Base-by-base conservation (phyloP, 2,797 vertebrate species). In the Glossophaga mutica region DNA sequence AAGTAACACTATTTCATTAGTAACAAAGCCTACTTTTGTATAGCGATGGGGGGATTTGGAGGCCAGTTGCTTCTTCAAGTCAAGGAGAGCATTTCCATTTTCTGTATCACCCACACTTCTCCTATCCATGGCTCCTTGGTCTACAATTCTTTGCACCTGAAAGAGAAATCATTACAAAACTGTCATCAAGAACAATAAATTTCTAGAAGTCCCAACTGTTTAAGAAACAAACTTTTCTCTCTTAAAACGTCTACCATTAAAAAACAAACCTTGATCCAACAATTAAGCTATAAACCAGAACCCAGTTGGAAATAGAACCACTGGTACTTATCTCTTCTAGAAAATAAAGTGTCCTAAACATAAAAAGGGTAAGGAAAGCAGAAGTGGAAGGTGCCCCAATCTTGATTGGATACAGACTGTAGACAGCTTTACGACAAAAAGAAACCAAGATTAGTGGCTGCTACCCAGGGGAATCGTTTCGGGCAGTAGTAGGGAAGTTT, bases 41-140 rank as follows among this genome's bases (percentile, higher is more conserved):
- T 99, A 99, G 96, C 99, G 99, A 98, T 99, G 99, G 0, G 99
- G 98, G 92, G 98, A 98, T 94, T 97, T 98, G 14, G 97, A 93
- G 5, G 97, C 71, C 2, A 95, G 62, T 19, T 98, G 94, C 92
- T 98, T 98, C 89, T 97, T 98, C 83, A 98, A 3, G 22, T 99
- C 98, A 87, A 97, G 94, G 86, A 98, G 98, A 78, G 98, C 97
- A 78, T 99, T 99, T 67, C 98, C 98, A 76, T 99, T 99, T 97
- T 99, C 99, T 94, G 98, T 96, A 89, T 98, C 99, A 88, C 98
- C 98, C 73, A 97, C 76, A 91, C 98, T 98, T 98, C 99, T 99
- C 98, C 98, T 99, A 97, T 99, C 99, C 99, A 99, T 99, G 98
- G 98, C 98, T 95, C 96, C 95, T 94, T 96, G 94, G 97, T 96